phyloP scores from a whole-genome alignment of 2,888 invertebrate species.

The Stenchaetothrips biformis region DNA sequence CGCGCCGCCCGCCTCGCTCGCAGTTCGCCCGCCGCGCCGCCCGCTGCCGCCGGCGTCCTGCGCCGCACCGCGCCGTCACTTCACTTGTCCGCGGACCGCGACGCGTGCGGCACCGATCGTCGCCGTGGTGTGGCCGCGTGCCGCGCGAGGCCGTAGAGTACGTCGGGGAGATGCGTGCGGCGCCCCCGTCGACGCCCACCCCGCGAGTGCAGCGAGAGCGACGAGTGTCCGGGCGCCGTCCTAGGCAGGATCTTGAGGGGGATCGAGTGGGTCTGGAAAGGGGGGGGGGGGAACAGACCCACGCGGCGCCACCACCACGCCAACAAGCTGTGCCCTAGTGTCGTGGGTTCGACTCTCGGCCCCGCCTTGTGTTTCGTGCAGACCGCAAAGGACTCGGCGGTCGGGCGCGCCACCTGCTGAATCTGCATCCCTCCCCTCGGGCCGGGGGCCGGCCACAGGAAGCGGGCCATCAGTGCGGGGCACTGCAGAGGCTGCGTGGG shows the following conservation, averaged over 20 bases:
- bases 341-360: neutral
- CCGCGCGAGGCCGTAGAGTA: neutral
- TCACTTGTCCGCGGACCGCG: neutral
- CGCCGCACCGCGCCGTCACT: neutral
- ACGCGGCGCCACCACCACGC: too few relatives aligned
- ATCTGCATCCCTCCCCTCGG: neutral
- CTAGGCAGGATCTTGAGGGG: too few relatives aligned
- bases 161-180: neutral
- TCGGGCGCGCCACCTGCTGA: too few relatives aligned
- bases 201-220: neutral
- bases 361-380: neutral
- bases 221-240: too few relatives aligned
- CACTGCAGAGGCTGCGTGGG: neutral
- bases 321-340: too few relatives aligned
- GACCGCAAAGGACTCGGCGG: neutral
- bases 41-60: constrained; percentile 12
- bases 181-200: neutral
- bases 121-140: too few relatives aligned
- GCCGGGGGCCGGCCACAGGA: neutral
- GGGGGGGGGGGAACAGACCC: neutral
- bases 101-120: neutral
- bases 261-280: too few relatives aligned
- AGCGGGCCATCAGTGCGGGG: neutral
- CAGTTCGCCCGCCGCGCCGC: constrained; percentile 9
- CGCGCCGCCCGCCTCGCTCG: neutral